Base-by-base conservation (phyloP, 2,113 vertebrate species). In the Mixornis gularis region DNA sequence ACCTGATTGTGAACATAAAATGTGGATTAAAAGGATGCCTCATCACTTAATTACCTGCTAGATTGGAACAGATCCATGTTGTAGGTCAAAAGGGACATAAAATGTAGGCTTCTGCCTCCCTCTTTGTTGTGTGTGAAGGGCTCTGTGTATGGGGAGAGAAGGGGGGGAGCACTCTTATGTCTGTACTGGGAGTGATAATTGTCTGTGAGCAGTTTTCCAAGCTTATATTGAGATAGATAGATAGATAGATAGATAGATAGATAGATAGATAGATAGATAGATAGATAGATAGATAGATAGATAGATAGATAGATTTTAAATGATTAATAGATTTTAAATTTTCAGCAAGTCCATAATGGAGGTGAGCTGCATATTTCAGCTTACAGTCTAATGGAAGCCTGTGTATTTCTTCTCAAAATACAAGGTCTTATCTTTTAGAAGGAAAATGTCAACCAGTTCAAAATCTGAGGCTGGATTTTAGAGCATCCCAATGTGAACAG, bases 11-110 rank as follows among this genome's bases (percentile, higher is more conserved):
- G 95, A 96, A 95, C 95, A 91, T 96, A 96, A 96, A 96, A 94
- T 96, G 94, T 93, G 94, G 95, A 96, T 96, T 96, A 96, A 96
- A 96, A 96, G 93, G 94, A 96, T 93, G 95, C 95, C 76, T 96
- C 95, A 95, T 96, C 95, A 95, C 87, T 96, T 96, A 96, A 96
- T 96, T 96, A 96, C 96, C 94, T 96, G 92, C 95, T 95, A 96
- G 92, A 96, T 93, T 96, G 96, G 96, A 96, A 96, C 92, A 94
- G 92, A 96, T 96, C 96, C 96, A 96, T 85, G 89, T 94, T 96
- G 94, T 94, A 95, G 94, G 94, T 94, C 96, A 95, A 96, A 95
- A 96, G 96, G 94, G 95, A 96, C 89, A 91, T 94, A 91, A 95
- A 95, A 95, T 93, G 85, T 64, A 92, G 81, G 91, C 93, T 96